phyloP scores from a whole-genome alignment of 2,797 vertebrate genomes.

The Sylvilagus floridanus region DNA sequence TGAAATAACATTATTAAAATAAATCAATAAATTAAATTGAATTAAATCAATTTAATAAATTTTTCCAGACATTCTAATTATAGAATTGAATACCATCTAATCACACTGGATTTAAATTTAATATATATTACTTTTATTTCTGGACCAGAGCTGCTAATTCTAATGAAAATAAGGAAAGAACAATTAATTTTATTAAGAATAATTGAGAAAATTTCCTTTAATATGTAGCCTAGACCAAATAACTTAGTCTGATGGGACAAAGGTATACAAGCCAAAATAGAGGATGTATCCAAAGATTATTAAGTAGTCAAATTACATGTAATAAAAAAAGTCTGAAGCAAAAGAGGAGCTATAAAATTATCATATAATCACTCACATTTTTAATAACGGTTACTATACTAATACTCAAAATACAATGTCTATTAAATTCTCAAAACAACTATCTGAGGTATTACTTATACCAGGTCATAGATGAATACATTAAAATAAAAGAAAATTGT shows the following conservation, averaged over 20 bases:
- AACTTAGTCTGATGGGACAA: conserved; percentile 6
- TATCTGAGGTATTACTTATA: background rate
- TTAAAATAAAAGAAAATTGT: background rate
- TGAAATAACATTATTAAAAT: background rate
- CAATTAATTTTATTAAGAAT: conserved; percentile 14
- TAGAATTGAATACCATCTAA: background rate
- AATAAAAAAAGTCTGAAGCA: background rate
- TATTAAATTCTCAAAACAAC: conserved; percentile 9
- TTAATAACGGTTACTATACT: background rate
- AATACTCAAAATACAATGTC: background rate
- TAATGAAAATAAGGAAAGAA: conserved; percentile 7
- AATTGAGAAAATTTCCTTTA: background rate
- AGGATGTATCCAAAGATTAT: background rate
- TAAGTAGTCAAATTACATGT: background rate
- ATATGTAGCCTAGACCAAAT: background rate
- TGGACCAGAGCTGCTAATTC: conserved; percentile 5
- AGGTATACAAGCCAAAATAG: background rate
- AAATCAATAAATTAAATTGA: no score
- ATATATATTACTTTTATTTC: conserved; percentile 2
- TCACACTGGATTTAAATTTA: conserved; percentile 24
- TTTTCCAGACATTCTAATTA: background rate
- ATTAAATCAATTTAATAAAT: conserved; percentile 4
- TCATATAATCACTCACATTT: background rate
- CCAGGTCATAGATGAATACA: background rate
- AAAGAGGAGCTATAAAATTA: conserved; percentile 16